Evolutionary conservation across 2,888 invertebrate genomes (phyloP).

Genomic region (Busseola fusca): DNA sequence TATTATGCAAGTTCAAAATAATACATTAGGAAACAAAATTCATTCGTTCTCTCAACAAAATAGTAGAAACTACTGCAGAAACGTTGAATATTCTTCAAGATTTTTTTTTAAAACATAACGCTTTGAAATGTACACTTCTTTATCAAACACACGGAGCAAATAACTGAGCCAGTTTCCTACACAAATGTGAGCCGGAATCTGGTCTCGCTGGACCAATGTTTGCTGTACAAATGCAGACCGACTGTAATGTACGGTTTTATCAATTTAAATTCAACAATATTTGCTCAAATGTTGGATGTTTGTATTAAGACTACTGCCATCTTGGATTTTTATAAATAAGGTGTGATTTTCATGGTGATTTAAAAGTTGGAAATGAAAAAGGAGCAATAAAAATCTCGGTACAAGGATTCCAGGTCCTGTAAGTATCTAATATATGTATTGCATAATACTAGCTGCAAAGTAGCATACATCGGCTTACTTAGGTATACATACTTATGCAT

Average conservation of each 20-base stretch:
- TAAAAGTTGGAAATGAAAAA: background rate
- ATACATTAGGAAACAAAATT: background rate
- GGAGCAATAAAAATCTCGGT: too few relatives aligned
- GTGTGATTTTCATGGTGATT: background rate
- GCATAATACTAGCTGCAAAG: background rate
- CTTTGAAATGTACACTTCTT: constrained; percentile 21
- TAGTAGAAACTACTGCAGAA: background rate
- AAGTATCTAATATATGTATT: background rate
- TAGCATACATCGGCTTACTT: background rate
- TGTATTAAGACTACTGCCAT: background rate
- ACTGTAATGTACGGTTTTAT: constrained; percentile 30
- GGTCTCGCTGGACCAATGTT: constrained; percentile 40
- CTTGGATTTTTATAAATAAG: background rate
- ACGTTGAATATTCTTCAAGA: background rate
- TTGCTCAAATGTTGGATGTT: constrained; percentile 27
- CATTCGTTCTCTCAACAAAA: background rate
- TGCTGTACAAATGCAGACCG: constrained; percentile 28
- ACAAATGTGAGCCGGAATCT: constrained; percentile 28
- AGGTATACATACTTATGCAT: too few relatives aligned
- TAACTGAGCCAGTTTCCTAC: constrained; percentile 12
- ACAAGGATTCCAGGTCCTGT: background rate
- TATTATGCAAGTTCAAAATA: background rate
- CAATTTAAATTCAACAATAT: constrained; percentile 49
- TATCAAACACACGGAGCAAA: constrained; percentile 38
- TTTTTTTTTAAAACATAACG: background rate